Evolutionary conservation across 2,888 invertebrate genomes (phyloP).

Genomic region (Ichneumoninae sp.): DNA sequence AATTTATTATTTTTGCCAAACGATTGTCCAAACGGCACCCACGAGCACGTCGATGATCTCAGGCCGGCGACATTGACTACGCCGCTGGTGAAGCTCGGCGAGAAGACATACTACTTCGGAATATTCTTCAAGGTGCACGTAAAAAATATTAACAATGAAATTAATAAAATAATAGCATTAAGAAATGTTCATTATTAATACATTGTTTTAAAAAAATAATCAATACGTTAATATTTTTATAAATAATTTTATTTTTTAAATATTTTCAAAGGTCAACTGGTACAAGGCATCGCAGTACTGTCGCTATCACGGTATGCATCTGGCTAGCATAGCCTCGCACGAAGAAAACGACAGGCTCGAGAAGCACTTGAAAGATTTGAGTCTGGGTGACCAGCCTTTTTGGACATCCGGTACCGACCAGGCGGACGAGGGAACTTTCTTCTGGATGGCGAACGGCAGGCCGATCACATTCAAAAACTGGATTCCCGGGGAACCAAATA

Average conservation of each 20-base stretch:
- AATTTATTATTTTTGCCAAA: slow-evolving; percentile 84
- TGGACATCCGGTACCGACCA: slow-evolving; percentile 97
- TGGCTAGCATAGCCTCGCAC: slow-evolving; percentile 95
- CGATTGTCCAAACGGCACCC: slow-evolving; percentile 92
- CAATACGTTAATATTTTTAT: neutral
- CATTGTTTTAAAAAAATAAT: too few species aligned
- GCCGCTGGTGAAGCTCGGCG: slow-evolving; percentile 94
- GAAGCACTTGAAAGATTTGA: slow-evolving; percentile 95
- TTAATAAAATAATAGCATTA: too few species aligned
- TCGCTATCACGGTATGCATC: slow-evolving; percentile 96
- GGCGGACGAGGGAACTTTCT: slow-evolving; percentile 96
- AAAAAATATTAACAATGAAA: too few species aligned
- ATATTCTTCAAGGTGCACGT: slow-evolving; percentile 95
- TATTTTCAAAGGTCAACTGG: slow-evolving; percentile 92
- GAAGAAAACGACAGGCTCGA: slow-evolving; percentile 96
- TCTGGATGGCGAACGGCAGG: slow-evolving; percentile 96
- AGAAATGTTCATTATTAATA: too few species aligned
- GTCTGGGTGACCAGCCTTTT: slow-evolving; percentile 91
- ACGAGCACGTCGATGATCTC: slow-evolving; percentile 87
- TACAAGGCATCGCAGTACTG: slow-evolving; percentile 96
- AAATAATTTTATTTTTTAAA: neutral
- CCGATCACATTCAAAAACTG: slow-evolving; percentile 96
- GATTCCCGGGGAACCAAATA: slow-evolving; percentile 97
- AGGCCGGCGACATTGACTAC: slow-evolving; percentile 94
- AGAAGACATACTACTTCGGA: slow-evolving; percentile 95